Base-by-base conservation (phyloP, 2,797 vertebrate genomes). In the Clangula hyemalis region DNA sequence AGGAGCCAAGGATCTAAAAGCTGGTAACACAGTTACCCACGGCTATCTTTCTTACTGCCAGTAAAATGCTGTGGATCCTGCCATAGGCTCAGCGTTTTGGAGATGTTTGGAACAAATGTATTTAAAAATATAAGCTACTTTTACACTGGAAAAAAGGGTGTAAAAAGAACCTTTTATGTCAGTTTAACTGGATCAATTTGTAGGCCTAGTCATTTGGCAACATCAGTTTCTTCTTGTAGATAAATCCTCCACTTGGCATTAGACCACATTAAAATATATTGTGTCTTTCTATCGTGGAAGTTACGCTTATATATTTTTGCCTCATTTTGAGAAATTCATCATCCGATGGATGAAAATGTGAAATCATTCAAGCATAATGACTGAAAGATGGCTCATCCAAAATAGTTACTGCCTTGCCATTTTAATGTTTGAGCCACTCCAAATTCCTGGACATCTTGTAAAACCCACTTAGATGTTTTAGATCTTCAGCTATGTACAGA, bases 1-100 rank as follows among this genome's bases (percentile, higher is more conserved):
- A 94, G 51, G 74, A 94, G 51, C 21, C 82, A 38, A 74, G 81
- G 89, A 90, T 89, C 28, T 58, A 77, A 30, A 58, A 90, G 65
- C 68, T 85, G 57, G 38, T 83, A 82, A 68, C 74, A 70, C 47
- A 79, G 77, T 38, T 89, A 88, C 91, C 90, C 6, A 6, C 0
- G 2, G 43, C 80, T 90, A 82, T 74, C 6, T 4, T 34, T 77
- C 34, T 51, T 89, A 38, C 60, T 90, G 80, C 72, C 61, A 77
- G 54, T 64, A 73, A 86, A 93, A 30, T 79, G 30, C 36, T 73
- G 7, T 79, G 51, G 28, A 82, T 65, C 36, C 38, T 93, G 74
- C 54, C 84, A 80, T 28, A 80, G 27, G 57, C 60, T 77, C 32
- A 87, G 47, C 5, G 11, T 91, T 84, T 84, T 18, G 72, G 53